Evolutionary conservation across 2,888 invertebrate genomes (phyloP), one percentile per base, ranked within the genome.

Genomic region (Sussaba pulchella): DNA sequence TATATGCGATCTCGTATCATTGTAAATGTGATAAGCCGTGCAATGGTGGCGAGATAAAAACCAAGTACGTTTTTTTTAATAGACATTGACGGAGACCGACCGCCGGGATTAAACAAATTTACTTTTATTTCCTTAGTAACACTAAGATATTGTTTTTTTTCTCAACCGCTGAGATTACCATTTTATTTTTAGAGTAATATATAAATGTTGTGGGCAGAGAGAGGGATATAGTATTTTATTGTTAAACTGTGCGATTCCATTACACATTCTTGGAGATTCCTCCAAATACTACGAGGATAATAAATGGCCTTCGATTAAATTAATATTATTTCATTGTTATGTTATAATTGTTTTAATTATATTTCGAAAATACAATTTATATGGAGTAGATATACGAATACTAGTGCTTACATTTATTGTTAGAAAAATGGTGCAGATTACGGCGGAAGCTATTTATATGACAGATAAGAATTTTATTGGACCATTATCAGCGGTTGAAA

Each of bases 101-200:
- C 45, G 57, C 31, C 64, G 21, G 43, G 24, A 36, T 14, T 45
- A 52, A 80, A 80, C 52, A 67, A 71, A 80, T 69, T 79, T 52
- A 45, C 26, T 67, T 71, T 75, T 9, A n/a, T n/a, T n/a, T n/a
- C n/a, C n/a, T n/a, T n/a, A n/a, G n/a, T n/a, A n/a, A n/a, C n/a
- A n/a, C n/a, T n/a, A n/a, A n/a, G n/a, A n/a, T n/a, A n/a, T n/a
- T n/a, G n/a, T n/a, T n/a, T n/a, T n/a, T n/a, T n/a, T n/a, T n/a
- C n/a, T 50, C 67, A 54, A 63, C 52, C 72, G 9, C 69, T 79
- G 69, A 79, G 79, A 70, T 66, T 79, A 59, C n/a, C n/a, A n/a
- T n/a, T n/a, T n/a, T n/a, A n/a, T n/a, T n/a, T 57, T 26, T 70
- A 79, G 24, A 64, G 63, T 74, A 70, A 74, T 74, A 70, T 66